These are phyloP conservation scores for Phasia obesa DNA, from an alignment of 2,888 invertebrate genomes.

Conservation along the genomic window DNA sequence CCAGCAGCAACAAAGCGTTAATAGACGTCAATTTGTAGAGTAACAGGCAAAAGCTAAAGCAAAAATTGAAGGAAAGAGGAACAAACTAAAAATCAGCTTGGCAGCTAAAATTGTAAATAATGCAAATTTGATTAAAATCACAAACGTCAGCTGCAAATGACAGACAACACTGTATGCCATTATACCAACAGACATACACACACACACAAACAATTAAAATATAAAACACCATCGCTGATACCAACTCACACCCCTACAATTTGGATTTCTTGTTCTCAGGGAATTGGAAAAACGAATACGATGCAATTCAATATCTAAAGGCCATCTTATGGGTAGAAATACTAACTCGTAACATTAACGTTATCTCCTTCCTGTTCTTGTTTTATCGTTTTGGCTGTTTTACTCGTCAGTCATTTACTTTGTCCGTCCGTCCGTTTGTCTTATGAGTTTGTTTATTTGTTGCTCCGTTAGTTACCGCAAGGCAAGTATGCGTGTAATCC, in stretches of 20 bases:
- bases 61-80: slow-evolving; percentile 27
- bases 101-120: slow-evolving; percentile 74
- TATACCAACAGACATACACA: slow-evolving; percentile 6
- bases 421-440: not conserved
- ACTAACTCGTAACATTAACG: slow-evolving; percentile 27
- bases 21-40: slow-evolving; percentile 26
- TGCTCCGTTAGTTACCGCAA: slow-evolving; percentile 55
- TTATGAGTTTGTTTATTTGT: slow-evolving; percentile 35
- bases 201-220: slow-evolving; percentile 6
- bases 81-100: slow-evolving; percentile 58
- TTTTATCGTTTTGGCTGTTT: slow-evolving; percentile 16
- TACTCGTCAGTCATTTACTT: slow-evolving; percentile 34
- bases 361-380: slow-evolving; percentile 26
- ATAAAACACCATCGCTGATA: slow-evolving; percentile 21
- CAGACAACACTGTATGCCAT: slow-evolving; percentile 46
- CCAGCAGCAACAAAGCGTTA: slow-evolving; percentile 40
- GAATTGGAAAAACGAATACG: slow-evolving; percentile 56
- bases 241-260: slow-evolving; percentile 25
- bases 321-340: slow-evolving; percentile 48
- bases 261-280: not conserved
- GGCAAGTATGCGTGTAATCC: slow-evolving; percentile 73
- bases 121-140: slow-evolving; percentile 75
- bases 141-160: slow-evolving; percentile 68
- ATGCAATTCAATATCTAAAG: slow-evolving; percentile 64
- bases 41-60: slow-evolving; percentile 13